These are phyloP conservation scores for Pangasius macronema DNA, from an alignment of 2,797 vertebrate genomes.

Conservation along the genomic window DNA sequence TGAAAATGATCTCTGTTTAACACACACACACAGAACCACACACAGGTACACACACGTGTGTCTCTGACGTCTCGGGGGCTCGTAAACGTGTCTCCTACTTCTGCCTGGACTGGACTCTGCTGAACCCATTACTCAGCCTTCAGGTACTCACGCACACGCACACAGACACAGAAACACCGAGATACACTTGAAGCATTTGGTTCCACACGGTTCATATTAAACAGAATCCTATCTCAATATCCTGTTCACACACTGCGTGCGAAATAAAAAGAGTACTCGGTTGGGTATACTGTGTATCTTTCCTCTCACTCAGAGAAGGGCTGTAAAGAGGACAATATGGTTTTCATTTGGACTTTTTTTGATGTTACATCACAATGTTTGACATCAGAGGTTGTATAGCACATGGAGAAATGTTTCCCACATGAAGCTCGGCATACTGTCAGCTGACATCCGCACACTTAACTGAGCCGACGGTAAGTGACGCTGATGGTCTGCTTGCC, in stretches of 20 bases:
- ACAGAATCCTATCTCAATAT: background rate
- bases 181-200: background rate
- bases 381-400: constrained; percentile 2
- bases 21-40: too few species aligned
- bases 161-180: background rate
- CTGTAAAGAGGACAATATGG: background rate
- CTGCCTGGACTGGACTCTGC: constrained; percentile 83
- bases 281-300: background rate
- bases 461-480: background rate
- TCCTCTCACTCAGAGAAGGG: background rate
- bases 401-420: background rate
- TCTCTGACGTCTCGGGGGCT: too few species aligned
- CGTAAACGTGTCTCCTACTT: too few species aligned
- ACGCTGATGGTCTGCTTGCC: background rate
- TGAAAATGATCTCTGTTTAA: background rate
- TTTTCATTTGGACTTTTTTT: constrained; percentile 13
- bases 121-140: constrained; percentile 59
- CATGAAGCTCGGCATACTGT: background rate
- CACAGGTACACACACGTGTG: too few species aligned
- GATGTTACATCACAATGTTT: background rate
- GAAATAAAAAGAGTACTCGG: background rate
- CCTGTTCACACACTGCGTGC: background rate
- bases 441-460: background rate
- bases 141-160: constrained; percentile 56
- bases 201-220: constrained; percentile 12